A percentile compares a stretch with the other conserved stretches of the same genome.
Conservation (phyloP, 2,113 vertebrate genomes). For the Chloropsis hardwickii region DNA sequence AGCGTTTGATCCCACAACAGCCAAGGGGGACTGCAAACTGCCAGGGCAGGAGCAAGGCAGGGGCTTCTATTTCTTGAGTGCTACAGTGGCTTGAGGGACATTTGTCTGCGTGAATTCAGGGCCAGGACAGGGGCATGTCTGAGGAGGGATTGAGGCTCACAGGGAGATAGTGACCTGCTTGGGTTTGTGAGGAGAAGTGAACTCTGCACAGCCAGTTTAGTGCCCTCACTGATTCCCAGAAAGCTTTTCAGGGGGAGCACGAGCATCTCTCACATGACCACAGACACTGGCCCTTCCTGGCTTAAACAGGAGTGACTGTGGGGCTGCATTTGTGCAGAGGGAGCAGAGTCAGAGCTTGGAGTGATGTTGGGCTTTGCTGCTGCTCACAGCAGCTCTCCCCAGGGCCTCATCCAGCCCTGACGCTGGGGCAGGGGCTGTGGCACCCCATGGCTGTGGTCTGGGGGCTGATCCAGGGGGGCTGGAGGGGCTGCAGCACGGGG, state of each 20-base stretch:
- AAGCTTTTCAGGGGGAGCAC: fast-evolving
- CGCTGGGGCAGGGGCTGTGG: fast-evolving
- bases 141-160: not conserved
- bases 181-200: not conserved
- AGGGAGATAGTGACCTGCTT: fast-evolving
- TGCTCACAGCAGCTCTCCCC: fast-evolving
- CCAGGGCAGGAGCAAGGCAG: not conserved
- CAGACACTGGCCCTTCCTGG: not conserved
- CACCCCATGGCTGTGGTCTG: not conserved
- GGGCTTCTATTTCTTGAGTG: not conserved
- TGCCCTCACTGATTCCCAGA: not conserved
- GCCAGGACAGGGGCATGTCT: not conserved
- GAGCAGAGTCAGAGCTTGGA: not conserved
- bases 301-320: not conserved
- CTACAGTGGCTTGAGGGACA: not conserved
- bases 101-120: not conserved
- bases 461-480: not conserved
- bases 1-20: not conserved
- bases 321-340: not conserved
- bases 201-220: not conserved
- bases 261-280: fast-evolving
- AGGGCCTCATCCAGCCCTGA: not conserved
- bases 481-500: not conserved
- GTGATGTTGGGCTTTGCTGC: not conserved
- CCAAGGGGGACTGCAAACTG: not conserved